Conservation (phyloP, 2,797 vertebrate genomes). For the Amblyraja radiata region DNA sequence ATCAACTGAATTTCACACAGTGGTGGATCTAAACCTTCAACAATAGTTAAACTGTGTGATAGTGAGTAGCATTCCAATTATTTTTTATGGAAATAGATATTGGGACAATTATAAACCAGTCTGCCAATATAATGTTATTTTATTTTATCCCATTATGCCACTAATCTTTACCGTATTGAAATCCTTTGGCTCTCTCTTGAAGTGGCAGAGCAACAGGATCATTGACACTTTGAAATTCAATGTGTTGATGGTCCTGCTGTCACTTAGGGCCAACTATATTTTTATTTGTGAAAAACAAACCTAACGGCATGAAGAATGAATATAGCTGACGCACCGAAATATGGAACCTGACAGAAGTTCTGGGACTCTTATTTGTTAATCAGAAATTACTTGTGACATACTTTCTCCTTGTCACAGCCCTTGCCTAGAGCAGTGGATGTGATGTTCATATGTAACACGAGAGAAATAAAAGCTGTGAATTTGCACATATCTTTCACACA, state of each 20-base stretch:
- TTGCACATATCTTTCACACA: not conserved
- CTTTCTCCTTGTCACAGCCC: not conserved
- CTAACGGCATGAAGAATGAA: not conserved
- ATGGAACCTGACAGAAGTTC: no score
- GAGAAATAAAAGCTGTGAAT: not conserved
- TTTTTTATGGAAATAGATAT: not conserved
- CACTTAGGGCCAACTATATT: not conserved
- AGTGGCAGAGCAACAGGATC: not conserved
- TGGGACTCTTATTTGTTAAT: not conserved
- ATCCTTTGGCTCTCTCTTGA: not conserved
- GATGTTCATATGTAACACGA: not conserved
- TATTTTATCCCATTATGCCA: not conserved
- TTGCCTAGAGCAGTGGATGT: not conserved
- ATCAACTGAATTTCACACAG: not conserved
- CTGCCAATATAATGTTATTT: not conserved
- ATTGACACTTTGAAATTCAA: not conserved
- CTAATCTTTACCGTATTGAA: not conserved
- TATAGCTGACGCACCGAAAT: not conserved
- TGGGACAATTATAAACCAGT: not conserved
- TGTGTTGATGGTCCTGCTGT: not conserved
- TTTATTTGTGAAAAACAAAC: not conserved
- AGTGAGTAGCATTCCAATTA: not conserved
- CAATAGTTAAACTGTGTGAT: not conserved
- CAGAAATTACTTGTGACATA: not conserved
- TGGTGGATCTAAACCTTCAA: not conserved